Percentiles rank a stretch among this genome's conserved stretches.
phyloP scores from a whole-genome alignment of 2,888 invertebrate genomes.

The Miltochrista miniata region DNA sequence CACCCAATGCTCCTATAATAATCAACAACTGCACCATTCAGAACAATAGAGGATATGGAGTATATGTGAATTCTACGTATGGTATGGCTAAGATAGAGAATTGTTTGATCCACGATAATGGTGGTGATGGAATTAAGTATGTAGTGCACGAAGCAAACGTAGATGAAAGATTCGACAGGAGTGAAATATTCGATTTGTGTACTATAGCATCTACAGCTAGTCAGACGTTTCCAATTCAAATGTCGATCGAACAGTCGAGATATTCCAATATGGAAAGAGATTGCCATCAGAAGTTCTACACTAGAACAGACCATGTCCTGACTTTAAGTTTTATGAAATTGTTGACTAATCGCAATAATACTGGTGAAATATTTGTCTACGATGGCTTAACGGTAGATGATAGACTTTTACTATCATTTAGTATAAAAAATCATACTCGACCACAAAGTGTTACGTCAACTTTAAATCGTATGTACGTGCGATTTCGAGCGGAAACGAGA shows the following conservation, averaged over 20 bases:
- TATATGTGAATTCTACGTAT: constrained; percentile 94
- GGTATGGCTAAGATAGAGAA: constrained; percentile 91
- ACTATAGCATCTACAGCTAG: constrained; percentile 91
- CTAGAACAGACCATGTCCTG: constrained; percentile 90
- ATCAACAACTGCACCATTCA: constrained; percentile 92
- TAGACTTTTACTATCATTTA: constrained; percentile 87
- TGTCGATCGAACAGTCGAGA: constrained; percentile 91
- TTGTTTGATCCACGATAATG: constrained; percentile 92
- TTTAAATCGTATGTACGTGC: constrained; percentile 90
- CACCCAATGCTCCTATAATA: constrained; percentile 90
- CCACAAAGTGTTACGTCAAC: constrained; percentile 95
- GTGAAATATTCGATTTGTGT: constrained; percentile 92
- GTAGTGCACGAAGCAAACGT: constrained; percentile 91
- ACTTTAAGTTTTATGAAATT: constrained; percentile 94
- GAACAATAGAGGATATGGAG: constrained; percentile 93
- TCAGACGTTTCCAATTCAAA: constrained; percentile 93
- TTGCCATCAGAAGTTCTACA: constrained; percentile 92
- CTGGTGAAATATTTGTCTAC: constrained; percentile 89
- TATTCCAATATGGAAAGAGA: constrained; percentile 87
- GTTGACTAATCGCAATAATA: constrained; percentile 89
- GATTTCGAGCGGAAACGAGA: constrained; percentile 89
- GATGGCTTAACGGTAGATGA: constrained; percentile 90
- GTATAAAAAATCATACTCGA: constrained; percentile 92
- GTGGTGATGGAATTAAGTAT: constrained; percentile 95
- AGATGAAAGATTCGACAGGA: constrained; percentile 89